A percentile compares a stretch with the other conserved stretches of the same genome.
Evolutionary conservation across 1,140 invertebrate genomes (phyloP).

Genomic region (Zophobas atratus): DNA sequence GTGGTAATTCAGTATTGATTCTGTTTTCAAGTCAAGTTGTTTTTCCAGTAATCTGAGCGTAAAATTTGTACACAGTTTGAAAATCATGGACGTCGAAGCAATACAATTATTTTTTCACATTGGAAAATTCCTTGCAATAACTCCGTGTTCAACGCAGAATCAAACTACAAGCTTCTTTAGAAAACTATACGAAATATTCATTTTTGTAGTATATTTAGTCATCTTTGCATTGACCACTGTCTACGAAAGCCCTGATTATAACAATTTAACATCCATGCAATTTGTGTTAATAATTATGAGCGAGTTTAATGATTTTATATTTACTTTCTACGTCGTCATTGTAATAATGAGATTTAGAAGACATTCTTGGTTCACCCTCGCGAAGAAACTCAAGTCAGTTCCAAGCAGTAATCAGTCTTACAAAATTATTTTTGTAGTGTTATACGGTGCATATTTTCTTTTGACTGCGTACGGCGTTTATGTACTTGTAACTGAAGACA

Average conservation of each 20-base stretch:
- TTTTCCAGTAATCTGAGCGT: too few relatives aligned
- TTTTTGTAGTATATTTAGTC: background rate
- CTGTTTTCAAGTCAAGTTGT: too few relatives aligned
- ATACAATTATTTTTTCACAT: slow-evolving; percentile 33
- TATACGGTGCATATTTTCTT: background rate
- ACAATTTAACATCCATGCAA: background rate
- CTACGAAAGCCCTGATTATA: background rate
- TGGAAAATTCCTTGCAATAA: slow-evolving; percentile 51
- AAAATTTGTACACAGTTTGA: too few relatives aligned
- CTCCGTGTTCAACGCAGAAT: background rate
- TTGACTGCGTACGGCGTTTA: background rate
- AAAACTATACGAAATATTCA: background rate
- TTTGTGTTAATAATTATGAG: background rate
- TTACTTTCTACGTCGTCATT: background rate
- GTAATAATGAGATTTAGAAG: background rate
- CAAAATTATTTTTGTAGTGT: background rate
- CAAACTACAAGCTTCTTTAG: background rate
- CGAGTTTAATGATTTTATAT: background rate
- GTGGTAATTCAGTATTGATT: too few relatives aligned
- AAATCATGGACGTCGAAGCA: background rate
- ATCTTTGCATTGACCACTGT: background rate
- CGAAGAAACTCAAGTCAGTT: background rate
- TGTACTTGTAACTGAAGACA: background rate
- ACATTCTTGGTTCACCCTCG: background rate
- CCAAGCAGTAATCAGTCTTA: background rate